phyloP scores from a whole-genome alignment of 1,140 invertebrate species.

The Aphidius gifuensis region DNA sequence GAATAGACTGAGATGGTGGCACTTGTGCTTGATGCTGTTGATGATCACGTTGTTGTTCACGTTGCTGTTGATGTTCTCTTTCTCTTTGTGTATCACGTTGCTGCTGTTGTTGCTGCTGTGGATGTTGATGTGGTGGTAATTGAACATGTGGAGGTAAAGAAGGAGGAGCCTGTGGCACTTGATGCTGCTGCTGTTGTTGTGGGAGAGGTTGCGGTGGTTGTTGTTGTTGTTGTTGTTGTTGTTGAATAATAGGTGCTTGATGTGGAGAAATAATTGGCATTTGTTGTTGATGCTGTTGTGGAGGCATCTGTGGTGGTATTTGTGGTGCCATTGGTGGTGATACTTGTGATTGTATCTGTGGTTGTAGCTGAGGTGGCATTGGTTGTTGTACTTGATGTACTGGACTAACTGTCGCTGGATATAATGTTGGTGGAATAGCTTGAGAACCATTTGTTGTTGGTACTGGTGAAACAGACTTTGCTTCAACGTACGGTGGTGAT shows the following conservation, averaged over 20 bases:
- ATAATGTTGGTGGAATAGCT: constrained; percentile 9
- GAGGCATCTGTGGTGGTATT: not conserved
- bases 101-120: too few species aligned
- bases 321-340: constrained; percentile 9
- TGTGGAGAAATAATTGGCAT: too few species aligned
- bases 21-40: constrained; percentile 25
- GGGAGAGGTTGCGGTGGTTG: too few species aligned
- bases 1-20: constrained; percentile 8
- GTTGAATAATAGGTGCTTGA: too few species aligned
- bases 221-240: too few species aligned
- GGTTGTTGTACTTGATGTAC: constrained; percentile 28
- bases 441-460: constrained; percentile 10
- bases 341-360: not conserved
- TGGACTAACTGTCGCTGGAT: constrained; percentile 11
- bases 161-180: too few species aligned
- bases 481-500: constrained; percentile 42
- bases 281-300: too few species aligned
- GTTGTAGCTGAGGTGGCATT: constrained; percentile 25
- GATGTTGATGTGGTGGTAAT: too few species aligned
- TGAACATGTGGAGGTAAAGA: too few species aligned
- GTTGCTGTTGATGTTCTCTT: constrained; percentile 16
- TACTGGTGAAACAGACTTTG: constrained; percentile 35
- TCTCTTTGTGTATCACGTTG: not conserved
- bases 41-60: constrained; percentile 11
- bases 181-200: too few species aligned